Conservation (phyloP, 2,113 vertebrate genomes). For the Diadophis punctatus region DNA sequence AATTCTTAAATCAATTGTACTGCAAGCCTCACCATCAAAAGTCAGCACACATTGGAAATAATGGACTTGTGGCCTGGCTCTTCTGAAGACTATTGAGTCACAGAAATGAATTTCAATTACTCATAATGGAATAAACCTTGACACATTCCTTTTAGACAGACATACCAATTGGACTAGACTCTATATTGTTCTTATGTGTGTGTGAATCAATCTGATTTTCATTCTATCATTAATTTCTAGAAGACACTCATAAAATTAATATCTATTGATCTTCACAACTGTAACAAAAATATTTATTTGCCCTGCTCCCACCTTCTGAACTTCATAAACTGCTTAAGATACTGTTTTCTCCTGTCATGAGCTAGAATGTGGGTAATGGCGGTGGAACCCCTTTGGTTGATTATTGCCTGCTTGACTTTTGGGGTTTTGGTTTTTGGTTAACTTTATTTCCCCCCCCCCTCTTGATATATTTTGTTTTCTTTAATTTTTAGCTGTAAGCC, state of each 20-base stretch:
- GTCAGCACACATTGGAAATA: not conserved
- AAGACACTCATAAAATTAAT: not conserved
- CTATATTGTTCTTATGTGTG: not conserved
- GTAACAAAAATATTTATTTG: not conserved
- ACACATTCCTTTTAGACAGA: not conserved
- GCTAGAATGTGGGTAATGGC: not conserved
- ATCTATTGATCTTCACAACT: not conserved
- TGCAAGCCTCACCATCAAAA: not conserved
- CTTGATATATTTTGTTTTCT: not conserved
- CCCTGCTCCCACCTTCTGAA: not conserved
- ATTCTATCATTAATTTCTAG: not conserved
- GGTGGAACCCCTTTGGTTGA: not conserved
- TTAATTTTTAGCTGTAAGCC: not conserved
- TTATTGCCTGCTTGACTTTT: not conserved
- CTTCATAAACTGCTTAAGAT: not conserved
- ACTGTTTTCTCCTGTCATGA: not conserved
- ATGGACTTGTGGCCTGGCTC: not conserved
- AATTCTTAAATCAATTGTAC: not conserved
- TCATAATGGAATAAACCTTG: not conserved
- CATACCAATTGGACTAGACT: not conserved
- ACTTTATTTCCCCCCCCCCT: not conserved
- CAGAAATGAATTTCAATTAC: not conserved
- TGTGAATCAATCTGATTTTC: not conserved
- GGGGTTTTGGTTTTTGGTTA: not conserved
- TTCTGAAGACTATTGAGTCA: not conserved